A percentile compares a stretch with the other conserved stretches of the same genome.
These are phyloP conservation scores for Anolis apletophallus DNA, from an alignment of 2,797 vertebrate species.

Conservation along the genomic window DNA sequence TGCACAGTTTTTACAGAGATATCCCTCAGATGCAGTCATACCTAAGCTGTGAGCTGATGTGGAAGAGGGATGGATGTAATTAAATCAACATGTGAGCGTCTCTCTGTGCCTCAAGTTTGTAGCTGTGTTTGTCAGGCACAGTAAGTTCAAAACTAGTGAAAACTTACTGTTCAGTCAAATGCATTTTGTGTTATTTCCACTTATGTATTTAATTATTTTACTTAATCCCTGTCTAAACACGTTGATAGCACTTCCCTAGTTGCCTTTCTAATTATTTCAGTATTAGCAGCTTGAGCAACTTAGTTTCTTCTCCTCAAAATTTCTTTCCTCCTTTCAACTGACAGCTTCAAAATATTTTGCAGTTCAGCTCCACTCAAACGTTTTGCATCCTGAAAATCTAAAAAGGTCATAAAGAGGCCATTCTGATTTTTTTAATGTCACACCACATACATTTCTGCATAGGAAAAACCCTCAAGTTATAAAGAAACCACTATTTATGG, in stretches of 20 bases:
- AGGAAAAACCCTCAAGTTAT: background rate
- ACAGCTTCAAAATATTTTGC: background rate
- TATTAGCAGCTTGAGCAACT: background rate
- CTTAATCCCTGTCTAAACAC: background rate
- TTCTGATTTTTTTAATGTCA: background rate
- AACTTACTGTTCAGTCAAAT: background rate
- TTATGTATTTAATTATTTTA: background rate
- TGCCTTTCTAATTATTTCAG: background rate
- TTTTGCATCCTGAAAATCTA: background rate
- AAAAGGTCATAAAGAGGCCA: background rate
- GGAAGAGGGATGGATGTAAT: no score
- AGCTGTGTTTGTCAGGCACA: background rate
- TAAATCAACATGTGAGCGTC: background rate
- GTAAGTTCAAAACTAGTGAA: background rate
- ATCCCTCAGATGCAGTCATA: background rate
- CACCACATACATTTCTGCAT: no score
- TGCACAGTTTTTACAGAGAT: background rate
- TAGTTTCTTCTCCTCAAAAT: background rate
- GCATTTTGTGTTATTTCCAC: background rate
- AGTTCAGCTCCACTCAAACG: background rate
- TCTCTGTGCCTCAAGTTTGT: background rate
- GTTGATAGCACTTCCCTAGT: background rate
- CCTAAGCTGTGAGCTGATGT: background rate
- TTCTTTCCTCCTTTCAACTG: background rate
- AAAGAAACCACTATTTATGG: background rate